phyloP scores from a whole-genome alignment of 1,140 invertebrate genomes.

The Bombus affinis region DNA sequence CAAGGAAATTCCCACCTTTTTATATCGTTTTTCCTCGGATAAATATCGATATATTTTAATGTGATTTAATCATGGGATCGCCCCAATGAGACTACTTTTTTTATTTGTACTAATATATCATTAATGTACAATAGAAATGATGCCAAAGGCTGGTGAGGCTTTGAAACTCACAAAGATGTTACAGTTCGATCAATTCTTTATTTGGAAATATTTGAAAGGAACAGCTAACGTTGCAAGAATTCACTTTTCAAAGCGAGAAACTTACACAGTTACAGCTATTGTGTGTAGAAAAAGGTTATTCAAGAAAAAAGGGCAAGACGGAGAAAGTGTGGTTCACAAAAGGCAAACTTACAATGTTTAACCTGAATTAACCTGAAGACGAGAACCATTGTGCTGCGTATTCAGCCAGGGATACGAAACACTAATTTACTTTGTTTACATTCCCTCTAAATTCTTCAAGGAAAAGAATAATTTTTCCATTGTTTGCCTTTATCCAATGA shows the following conservation, averaged over 20 bases:
- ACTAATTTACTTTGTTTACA: neutral
- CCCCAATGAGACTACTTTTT: neutral
- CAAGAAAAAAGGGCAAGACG: neutral
- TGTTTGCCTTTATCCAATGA: neutral
- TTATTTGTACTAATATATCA: neutral
- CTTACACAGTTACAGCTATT: too few relatives aligned
- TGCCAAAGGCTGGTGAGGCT: neutral
- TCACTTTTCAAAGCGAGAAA: neutral
- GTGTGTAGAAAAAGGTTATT: neutral
- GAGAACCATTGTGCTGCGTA: neutral
- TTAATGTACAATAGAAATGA: neutral
- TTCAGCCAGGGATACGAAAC: neutral
- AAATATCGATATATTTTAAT: neutral
- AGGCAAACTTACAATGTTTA: neutral
- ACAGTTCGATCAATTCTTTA: neutral
- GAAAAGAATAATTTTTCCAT: neutral
- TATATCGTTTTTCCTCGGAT: neutral
- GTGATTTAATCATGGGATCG: neutral
- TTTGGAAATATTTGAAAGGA: neutral
- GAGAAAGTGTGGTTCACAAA: neutral
- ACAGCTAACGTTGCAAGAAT: neutral
- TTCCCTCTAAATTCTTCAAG: neutral
- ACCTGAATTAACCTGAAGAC: neutral
- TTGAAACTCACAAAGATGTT: neutral
- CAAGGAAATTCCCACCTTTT: neutral